Evolutionary conservation across 1,140 invertebrate genomes (phyloP).

Genomic region (Drosophila bocqueti): DNA sequence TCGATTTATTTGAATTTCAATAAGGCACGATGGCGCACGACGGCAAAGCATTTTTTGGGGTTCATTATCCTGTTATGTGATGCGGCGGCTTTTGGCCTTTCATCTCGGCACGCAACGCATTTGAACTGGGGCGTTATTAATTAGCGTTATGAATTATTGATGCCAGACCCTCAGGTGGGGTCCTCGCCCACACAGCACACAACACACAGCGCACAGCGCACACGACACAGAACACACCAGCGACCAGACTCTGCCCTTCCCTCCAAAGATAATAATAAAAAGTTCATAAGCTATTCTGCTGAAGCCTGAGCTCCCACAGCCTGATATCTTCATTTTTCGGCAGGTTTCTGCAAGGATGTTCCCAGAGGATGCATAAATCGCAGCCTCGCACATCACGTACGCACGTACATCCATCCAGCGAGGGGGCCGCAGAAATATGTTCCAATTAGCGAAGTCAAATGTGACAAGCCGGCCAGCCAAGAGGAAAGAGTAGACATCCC

Average conservation of each 20-base stretch:
- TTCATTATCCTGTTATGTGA: slow-evolving; percentile 80
- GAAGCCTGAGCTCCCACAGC: background rate
- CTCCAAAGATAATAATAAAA: background rate
- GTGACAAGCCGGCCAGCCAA: slow-evolving; percentile 45
- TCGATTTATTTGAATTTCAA: slow-evolving; percentile 82
- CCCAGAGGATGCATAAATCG: slow-evolving; percentile 74
- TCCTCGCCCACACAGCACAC: slow-evolving; percentile 25
- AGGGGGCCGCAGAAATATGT: slow-evolving; percentile 63
- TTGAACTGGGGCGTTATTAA: slow-evolving; percentile 82
- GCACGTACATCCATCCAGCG: slow-evolving; percentile 20
- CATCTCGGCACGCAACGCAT: slow-evolving; percentile 68
- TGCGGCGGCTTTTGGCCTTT: slow-evolving; percentile 64
- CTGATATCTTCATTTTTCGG: slow-evolving; percentile 73
- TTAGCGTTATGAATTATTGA: slow-evolving; percentile 84
- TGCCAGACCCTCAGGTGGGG: slow-evolving; percentile 38
- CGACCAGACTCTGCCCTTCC: background rate
- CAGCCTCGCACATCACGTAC: slow-evolving; percentile 51
- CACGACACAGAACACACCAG: background rate
- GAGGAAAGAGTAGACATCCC: background rate
- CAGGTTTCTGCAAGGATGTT: background rate
- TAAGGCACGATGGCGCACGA: slow-evolving; percentile 46
- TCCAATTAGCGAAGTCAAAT: slow-evolving; percentile 82
- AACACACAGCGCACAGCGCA: background rate
- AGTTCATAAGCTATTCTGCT: slow-evolving; percentile 8
- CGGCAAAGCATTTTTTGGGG: slow-evolving; percentile 25